Conservation (phyloP, 2,113 vertebrate species). For the Gasterosteus nipponicus region DNA sequence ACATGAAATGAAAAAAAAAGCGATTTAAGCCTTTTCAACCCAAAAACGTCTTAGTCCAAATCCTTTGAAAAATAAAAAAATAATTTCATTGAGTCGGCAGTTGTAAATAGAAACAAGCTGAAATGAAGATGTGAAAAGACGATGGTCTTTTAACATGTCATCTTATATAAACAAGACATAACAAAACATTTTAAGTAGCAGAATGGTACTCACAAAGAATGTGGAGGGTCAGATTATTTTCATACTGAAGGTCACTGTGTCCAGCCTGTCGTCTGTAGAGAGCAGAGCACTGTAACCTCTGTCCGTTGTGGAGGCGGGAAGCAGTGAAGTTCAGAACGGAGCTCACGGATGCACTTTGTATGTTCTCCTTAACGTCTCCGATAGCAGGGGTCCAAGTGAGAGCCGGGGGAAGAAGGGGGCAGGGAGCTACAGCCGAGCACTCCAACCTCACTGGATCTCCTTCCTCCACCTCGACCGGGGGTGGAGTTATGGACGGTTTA, state of each 20-base stretch:
- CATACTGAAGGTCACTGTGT: conserved; percentile 25
- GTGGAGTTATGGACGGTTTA: conserved; percentile 49
- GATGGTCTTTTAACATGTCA: neutral
- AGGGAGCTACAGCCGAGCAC: conserved; percentile 61
- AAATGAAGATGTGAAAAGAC: neutral
- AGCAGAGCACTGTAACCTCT: conserved; percentile 51
- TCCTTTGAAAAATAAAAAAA: neutral
- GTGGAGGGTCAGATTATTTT: conserved; percentile 37
- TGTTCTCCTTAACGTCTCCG: conserved; percentile 42
- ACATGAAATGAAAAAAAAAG: neutral
- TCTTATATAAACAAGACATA: neutral
- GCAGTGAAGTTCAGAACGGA: conserved; percentile 68
- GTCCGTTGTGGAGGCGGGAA: conserved; percentile 65
- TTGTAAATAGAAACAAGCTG: neutral
- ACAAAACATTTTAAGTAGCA: neutral
- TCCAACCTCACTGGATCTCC: conserved; percentile 56
- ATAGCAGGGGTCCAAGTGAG: conserved; percentile 65
- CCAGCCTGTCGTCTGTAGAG: conserved; percentile 54
- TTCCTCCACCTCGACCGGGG: conserved; percentile 58
- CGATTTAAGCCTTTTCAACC: no score
- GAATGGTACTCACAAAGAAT: conserved; percentile 64
- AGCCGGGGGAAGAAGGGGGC: conserved; percentile 61
- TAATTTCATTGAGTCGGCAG: neutral
- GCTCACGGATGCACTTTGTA: neutral
- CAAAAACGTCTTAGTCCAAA: neutral